Conservation (phyloP, 2,888 invertebrate genomes). For the Drosophila emarginata region DNA sequence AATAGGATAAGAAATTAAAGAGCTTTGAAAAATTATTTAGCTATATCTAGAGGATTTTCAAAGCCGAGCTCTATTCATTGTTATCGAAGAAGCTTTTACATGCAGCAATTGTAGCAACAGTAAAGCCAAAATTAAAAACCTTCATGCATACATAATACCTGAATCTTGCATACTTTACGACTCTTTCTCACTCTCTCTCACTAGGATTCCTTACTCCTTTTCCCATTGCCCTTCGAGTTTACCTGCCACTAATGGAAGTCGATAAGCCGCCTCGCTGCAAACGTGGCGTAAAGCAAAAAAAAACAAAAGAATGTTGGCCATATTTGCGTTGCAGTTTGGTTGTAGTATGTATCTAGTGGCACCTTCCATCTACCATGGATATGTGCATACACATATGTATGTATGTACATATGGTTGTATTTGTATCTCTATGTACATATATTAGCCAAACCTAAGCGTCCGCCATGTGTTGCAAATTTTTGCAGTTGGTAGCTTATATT, state of each 20-base stretch:
- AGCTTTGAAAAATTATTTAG: neutral
- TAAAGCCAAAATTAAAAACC: slow-evolving; percentile 52
- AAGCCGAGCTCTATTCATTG: neutral
- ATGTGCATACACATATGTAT: neutral
- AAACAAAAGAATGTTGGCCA: slow-evolving; percentile 30
- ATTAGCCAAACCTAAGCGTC: slow-evolving; percentile 11
- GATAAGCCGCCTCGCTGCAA: slow-evolving; percentile 38
- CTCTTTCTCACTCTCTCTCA: neutral
- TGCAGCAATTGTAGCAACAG: slow-evolving; percentile 28
- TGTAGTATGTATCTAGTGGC: neutral
- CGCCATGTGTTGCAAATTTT: slow-evolving; percentile 44
- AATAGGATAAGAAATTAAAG: neutral
- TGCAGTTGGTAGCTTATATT: slow-evolving; percentile 37
- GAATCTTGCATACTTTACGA: slow-evolving; percentile 25
- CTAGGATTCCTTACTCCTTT: no score
- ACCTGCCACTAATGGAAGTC: slow-evolving; percentile 39
- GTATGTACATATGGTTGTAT: slow-evolving; percentile 2
- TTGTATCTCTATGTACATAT: slow-evolving; percentile 10
- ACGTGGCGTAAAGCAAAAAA: slow-evolving; percentile 18
- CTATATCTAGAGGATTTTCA: neutral
- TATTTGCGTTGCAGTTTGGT: slow-evolving; percentile 40
- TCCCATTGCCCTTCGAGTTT: no score
- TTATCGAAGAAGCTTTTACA: slow-evolving; percentile 19
- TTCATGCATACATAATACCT: slow-evolving; percentile 54
- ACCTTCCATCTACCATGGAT: neutral